Percentiles rank a stretch among this genome's conserved stretches.
Conservation (phyloP, 2,888 invertebrate genomes). For the Heliconius cydno region DNA sequence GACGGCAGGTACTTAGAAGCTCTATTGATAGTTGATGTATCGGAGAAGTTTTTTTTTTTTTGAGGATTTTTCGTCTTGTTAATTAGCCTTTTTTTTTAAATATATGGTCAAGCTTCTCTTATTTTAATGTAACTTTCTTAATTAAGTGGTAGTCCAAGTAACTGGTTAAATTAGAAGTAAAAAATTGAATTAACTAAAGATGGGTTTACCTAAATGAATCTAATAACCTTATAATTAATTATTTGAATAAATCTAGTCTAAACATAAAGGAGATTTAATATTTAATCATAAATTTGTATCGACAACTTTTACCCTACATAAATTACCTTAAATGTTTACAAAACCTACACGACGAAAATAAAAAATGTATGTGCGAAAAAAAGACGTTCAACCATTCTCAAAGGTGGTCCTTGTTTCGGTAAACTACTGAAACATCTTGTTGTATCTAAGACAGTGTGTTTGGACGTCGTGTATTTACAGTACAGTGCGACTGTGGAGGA, state of each 20-base stretch:
- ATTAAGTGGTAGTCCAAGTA: no score
- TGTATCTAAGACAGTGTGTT: background rate
- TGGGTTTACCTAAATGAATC: no score
- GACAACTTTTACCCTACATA: background rate
- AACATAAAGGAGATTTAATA: no score
- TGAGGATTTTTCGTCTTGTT: no score
- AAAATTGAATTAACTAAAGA: no score
- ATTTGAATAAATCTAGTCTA: background rate
- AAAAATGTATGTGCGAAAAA: background rate
- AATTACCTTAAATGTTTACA: conserved; percentile 1
- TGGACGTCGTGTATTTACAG: background rate
- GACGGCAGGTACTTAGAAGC: background rate
- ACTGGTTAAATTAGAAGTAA: no score
- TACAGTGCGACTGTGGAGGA: background rate
- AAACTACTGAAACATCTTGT: conserved; percentile 10
- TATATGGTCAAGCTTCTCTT: no score
- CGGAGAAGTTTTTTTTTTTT: background rate
- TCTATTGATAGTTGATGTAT: background rate
- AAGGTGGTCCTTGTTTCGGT: conserved; percentile 3
- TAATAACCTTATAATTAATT: no score
- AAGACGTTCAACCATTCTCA: background rate
- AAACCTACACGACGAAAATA: background rate
- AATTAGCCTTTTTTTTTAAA: no score
- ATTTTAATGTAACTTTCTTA: no score
- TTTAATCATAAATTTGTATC: background rate